phyloP scores from a whole-genome alignment of 1,140 invertebrate species.

The Orussus abietinus region DNA sequence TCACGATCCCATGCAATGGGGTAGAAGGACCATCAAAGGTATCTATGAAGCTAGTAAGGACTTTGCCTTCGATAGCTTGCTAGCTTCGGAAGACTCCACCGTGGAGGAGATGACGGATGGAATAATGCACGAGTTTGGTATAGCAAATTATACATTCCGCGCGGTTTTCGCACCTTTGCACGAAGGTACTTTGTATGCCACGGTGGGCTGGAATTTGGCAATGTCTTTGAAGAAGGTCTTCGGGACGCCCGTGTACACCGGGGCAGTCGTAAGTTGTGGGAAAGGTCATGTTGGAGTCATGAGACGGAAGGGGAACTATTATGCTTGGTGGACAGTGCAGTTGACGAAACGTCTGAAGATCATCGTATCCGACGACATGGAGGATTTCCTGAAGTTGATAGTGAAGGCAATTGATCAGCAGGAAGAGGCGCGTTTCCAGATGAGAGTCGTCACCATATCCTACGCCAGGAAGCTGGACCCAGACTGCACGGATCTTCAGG shows the following conservation, averaged over 20 bases:
- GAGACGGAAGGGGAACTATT: constrained; percentile 32
- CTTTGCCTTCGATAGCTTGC: constrained; percentile 31
- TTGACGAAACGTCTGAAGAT: constrained; percentile 37
- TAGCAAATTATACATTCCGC: constrained; percentile 44
- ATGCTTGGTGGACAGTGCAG: constrained; percentile 40
- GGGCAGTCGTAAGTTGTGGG: constrained; percentile 35
- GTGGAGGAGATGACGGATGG: constrained; percentile 27
- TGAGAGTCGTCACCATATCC: constrained; percentile 40
- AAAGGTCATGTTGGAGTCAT: constrained; percentile 37
- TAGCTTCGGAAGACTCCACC: constrained; percentile 28
- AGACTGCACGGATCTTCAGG: constrained; percentile 31
- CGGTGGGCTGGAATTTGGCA: constrained; percentile 36
- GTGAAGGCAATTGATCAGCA: constrained; percentile 27
- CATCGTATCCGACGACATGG: constrained; percentile 27
- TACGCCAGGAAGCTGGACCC: constrained; percentile 39
- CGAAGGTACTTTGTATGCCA: constrained; percentile 28
- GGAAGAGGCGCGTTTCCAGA: constrained; percentile 24
- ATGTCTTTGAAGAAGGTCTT: constrained; percentile 40
- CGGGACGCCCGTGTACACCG: constrained; percentile 35
- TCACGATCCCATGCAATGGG: constrained; percentile 41
- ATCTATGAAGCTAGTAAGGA: constrained; percentile 36
- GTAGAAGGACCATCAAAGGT: constrained; percentile 30
- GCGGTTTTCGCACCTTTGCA: constrained; percentile 40
- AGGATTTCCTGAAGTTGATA: constrained; percentile 40
- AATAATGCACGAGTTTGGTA: constrained; percentile 34